A percentile compares a stretch with the other conserved stretches of the same genome.
Evolutionary conservation across 2,113 vertebrate genomes (phyloP).

Genomic region (Nothoprocta perdicaria): DNA sequence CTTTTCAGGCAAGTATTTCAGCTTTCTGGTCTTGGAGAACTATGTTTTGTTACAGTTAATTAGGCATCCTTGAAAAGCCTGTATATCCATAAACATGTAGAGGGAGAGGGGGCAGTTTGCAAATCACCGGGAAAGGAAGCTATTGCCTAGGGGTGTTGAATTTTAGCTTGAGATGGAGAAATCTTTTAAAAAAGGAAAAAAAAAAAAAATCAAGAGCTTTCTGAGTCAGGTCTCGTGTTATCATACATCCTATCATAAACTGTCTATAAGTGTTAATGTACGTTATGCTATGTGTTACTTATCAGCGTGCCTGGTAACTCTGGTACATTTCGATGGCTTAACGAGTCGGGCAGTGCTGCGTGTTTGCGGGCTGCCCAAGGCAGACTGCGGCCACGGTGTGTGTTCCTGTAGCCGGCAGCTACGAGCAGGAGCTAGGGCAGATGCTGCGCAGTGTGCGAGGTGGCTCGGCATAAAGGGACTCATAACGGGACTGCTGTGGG

Average conservation of each 20-base stretch:
- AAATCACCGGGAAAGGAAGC: too few species aligned
- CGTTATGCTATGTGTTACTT: not conserved
- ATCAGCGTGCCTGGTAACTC: not conserved
- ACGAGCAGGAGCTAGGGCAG: fast-evolving
- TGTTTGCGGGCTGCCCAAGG: not conserved
- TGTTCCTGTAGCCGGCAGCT: fast-evolving
- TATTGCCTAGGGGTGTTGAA: slow-evolving; percentile 8
- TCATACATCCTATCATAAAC: too few species aligned
- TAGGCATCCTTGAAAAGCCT: slow-evolving; percentile 46
- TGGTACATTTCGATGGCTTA: not conserved
- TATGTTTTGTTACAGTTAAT: slow-evolving; percentile 52
- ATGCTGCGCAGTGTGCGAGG: not conserved
- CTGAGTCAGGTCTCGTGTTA: not conserved
- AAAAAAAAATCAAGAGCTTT: not conserved
- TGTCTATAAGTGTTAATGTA: not conserved
- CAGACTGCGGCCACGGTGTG: not conserved
- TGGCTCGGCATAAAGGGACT: not conserved
- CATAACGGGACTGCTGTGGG: not conserved
- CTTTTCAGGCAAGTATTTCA: slow-evolving; percentile 50
- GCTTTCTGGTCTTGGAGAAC: slow-evolving; percentile 47
- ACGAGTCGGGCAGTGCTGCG: not conserved
- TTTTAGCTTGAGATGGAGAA: slow-evolving; percentile 30
- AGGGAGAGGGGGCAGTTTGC: slow-evolving; percentile 48
- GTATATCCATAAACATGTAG: slow-evolving; percentile 17
- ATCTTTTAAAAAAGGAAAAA: not conserved